phyloP scores from a whole-genome alignment of 1,140 invertebrate genomes.

The Tetragonula clypearis region DNA sequence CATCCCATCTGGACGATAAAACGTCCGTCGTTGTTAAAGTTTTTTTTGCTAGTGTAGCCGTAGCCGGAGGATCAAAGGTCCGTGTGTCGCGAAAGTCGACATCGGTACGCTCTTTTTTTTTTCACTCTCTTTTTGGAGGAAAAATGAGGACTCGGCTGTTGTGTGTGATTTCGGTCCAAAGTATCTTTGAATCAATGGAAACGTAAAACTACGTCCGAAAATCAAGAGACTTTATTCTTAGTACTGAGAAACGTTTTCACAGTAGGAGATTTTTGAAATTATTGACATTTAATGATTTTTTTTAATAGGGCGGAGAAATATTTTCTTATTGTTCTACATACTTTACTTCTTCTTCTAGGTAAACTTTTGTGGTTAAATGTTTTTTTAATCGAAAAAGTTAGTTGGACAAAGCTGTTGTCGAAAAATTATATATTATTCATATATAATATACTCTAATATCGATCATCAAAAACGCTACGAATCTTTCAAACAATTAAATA shows the following conservation, averaged over 20 bases:
- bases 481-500: too few relatives aligned
- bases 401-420: neutral
- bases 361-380: neutral
- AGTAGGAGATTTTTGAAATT: neutral
- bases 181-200: neutral
- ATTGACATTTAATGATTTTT: neutral
- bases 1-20: neutral
- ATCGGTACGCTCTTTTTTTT: neutral
- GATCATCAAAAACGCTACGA: too few relatives aligned
- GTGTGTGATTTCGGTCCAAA: neutral
- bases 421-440: neutral
- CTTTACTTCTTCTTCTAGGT: neutral
- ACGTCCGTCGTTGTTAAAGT: neutral
- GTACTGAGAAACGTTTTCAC: neutral
- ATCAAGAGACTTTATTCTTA: neutral
- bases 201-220: neutral
- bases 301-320: neutral
- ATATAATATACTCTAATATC: neutral
- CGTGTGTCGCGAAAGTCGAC: constrained; percentile 8
- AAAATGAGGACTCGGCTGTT: too few relatives aligned
- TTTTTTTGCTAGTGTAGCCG: neutral
- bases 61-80: neutral
- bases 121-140: neutral
- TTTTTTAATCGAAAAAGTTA: neutral
- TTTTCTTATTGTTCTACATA: neutral